Percentiles rank a stretch among this genome's conserved stretches.
phyloP scores from a whole-genome alignment of 1,140 invertebrate species.

The Cephus cinctus region DNA sequence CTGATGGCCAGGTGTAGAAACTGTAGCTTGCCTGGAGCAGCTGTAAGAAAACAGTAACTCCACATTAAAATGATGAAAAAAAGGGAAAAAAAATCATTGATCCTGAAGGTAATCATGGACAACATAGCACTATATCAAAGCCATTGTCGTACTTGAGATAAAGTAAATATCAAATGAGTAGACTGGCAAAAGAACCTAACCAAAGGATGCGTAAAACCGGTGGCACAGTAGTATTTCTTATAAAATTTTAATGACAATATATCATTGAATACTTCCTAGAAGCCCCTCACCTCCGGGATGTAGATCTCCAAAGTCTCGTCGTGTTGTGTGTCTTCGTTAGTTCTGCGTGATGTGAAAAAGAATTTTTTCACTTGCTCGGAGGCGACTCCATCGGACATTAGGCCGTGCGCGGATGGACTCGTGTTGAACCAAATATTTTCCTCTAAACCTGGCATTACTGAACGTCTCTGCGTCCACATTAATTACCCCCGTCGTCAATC shows the following conservation, averaged over 20 bases:
- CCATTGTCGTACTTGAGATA: constrained; percentile 10
- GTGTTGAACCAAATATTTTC: constrained; percentile 40
- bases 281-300: constrained; percentile 69
- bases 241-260: constrained; percentile 2
- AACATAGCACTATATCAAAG: too few species aligned
- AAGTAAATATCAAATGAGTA: constrained; percentile 12
- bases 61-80: constrained; percentile 15
- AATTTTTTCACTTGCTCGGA: constrained; percentile 78
- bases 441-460: constrained; percentile 46
- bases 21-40: constrained; percentile 85
- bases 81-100: constrained; percentile 1
- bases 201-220: constrained; percentile 32
- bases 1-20: constrained; percentile 93
- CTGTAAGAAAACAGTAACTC: constrained; percentile 53
- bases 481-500: constrained; percentile 15
- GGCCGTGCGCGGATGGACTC: constrained; percentile 44
- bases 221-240: constrained; percentile 14
- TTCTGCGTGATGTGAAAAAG: constrained; percentile 69
- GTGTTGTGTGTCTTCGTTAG: constrained; percentile 57
- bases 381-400: constrained; percentile 71
- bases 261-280: background rate
- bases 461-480: constrained; percentile 9
- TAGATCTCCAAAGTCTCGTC: constrained; percentile 72
- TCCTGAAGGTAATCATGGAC: too few species aligned
- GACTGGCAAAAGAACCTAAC: constrained; percentile 20